Conservation (phyloP, 2,888 invertebrate species). For the Papilio gigon region DNA sequence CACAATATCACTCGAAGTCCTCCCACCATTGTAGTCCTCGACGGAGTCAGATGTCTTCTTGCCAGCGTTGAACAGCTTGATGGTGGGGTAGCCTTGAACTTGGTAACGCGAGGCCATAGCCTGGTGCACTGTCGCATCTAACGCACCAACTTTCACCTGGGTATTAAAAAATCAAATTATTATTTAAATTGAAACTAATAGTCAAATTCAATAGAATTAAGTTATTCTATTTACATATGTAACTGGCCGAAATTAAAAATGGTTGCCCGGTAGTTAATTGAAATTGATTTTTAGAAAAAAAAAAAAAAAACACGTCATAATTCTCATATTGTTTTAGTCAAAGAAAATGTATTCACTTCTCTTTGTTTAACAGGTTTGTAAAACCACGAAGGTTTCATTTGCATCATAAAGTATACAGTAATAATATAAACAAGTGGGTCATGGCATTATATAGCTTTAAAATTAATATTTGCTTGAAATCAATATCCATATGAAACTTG, state of each 20-base stretch:
- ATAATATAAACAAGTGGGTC: constrained; percentile 16
- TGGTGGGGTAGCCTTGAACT: constrained; percentile 97
- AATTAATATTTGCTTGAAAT: neutral
- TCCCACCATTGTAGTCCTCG: constrained; percentile 95
- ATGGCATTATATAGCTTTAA: neutral
- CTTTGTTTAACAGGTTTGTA: no score
- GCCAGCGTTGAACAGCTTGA: constrained; percentile 93
- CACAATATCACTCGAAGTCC: constrained; percentile 95
- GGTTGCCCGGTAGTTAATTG: no score
- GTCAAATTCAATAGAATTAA: no score
- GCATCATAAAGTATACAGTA: constrained; percentile 10
- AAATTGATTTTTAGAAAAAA: no score
- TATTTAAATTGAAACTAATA: no score
- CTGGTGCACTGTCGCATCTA: constrained; percentile 97
- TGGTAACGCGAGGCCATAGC: constrained; percentile 91
- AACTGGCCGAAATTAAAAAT: no score
- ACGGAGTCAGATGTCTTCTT: constrained; percentile 86
- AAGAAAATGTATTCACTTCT: no score
- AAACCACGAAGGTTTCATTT: neutral
- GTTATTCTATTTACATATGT: no score
- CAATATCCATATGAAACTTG: neutral
- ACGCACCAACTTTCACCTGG: constrained; percentile 93
- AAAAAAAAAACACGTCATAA: no score
- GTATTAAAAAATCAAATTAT: no score
- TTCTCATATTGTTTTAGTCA: no score